Evolutionary conservation across 2,888 invertebrate species (phyloP).

Genomic region (Melipona beecheii): DNA sequence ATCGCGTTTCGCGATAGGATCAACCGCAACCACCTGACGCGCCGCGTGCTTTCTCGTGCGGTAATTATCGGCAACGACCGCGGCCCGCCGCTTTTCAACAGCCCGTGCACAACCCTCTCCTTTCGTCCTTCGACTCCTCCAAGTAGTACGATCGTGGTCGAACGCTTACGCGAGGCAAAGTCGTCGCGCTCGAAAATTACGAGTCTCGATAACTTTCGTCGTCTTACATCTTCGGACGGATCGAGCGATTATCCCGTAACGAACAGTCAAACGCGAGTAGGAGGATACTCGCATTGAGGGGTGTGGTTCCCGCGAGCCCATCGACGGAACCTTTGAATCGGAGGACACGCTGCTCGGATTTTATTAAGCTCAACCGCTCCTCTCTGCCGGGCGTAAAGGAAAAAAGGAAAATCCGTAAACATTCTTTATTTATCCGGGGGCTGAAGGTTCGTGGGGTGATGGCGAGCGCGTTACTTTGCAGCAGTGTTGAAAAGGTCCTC

Average conservation of each 20-base stretch:
- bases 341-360: conserved; percentile 30
- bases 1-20: conserved; percentile 55
- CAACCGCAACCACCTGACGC: conserved; percentile 61
- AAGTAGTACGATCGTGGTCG: fast-evolving
- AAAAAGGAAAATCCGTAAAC: conserved; percentile 47
- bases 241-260: no score
- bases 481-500: conserved; percentile 68
- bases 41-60: conserved; percentile 32
- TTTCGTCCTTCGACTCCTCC: neutral
- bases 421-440: conserved; percentile 64
- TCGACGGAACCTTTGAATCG: conserved; percentile 41
- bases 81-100: conserved; percentile 39
- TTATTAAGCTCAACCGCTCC: conserved; percentile 47
- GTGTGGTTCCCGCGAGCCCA: conserved; percentile 20
- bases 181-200: neutral
- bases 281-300: no score
- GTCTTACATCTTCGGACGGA: no score
- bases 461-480: conserved; percentile 62
- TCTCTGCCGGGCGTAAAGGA: neutral
- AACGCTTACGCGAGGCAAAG: neutral
- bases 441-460: conserved; percentile 61
- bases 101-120: neutral
- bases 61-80: conserved; percentile 41
- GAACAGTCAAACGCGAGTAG: no score
- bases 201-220: neutral